These are phyloP conservation scores for Drosophila maculinotata DNA, from an alignment of 2,888 invertebrate species.

Conservation along the genomic window DNA sequence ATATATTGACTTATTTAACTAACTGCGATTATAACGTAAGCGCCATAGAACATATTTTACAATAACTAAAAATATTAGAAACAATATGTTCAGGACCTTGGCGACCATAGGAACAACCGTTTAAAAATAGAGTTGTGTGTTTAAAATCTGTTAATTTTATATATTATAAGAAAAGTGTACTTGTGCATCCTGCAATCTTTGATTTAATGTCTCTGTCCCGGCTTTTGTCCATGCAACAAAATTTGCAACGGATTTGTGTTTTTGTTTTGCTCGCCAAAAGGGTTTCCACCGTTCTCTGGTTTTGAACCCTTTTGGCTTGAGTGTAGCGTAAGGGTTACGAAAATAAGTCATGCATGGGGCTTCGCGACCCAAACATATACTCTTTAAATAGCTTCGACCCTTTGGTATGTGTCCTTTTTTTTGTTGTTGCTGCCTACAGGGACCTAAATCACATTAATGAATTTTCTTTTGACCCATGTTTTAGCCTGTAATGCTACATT, in stretches of 20 bases:
- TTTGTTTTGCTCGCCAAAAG: constrained; percentile 18
- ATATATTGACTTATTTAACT: too few relatives aligned
- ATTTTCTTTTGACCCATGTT: constrained; percentile 64
- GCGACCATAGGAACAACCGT: too few relatives aligned
- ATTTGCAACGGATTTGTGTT: constrained; percentile 31
- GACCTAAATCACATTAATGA: constrained; percentile 74
- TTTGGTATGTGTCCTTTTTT: constrained; percentile 27
- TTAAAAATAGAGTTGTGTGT: too few relatives aligned
- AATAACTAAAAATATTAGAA: too few relatives aligned
- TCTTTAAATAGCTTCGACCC: constrained; percentile 59
- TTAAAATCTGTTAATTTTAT: too few relatives aligned
- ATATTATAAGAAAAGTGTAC: constrained; percentile 10
- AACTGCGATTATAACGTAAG: too few relatives aligned
- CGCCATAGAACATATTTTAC: too few relatives aligned
- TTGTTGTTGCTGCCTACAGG: constrained; percentile 23
- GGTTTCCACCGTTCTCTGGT: neutral
- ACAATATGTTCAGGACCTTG: too few relatives aligned
- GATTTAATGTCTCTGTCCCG: constrained; percentile 14
- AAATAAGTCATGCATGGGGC: constrained; percentile 71
- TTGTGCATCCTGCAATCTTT: constrained; percentile 9
- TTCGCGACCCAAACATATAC: constrained; percentile 60
- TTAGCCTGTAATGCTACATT: constrained; percentile 60
- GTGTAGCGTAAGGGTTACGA: constrained; percentile 26
- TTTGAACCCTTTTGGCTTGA: constrained; percentile 20
- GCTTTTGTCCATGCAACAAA: constrained; percentile 30